Base-by-base conservation (phyloP, 2,797 vertebrate genomes). In the Morelia viridis region DNA sequence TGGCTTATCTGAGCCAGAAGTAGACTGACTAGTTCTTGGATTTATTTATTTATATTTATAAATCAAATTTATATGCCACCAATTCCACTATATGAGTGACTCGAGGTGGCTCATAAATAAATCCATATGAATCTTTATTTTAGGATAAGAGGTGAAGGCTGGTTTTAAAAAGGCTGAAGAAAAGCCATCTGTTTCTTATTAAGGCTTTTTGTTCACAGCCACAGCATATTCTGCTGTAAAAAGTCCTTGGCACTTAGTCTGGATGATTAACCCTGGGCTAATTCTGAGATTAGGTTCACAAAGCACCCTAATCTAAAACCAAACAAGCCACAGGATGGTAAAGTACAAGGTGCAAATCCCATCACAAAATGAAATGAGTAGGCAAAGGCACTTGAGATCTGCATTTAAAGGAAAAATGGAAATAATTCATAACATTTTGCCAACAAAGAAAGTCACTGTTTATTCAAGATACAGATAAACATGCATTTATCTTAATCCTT, bases 401-500 rank as follows among this genome's bases (percentile, higher is more conserved):
- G 24, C 35, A 1, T 64, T 53, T 53, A 12, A 46, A 28, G 24
- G 6, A 28, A 68, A 58, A 50, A 76, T 58, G 22, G 53, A 28
- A 58, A 85, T 46, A 88, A 53, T 65, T 80, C 22, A 53, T 61
- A 91, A 26, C 15, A 58, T 89, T 89, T 65, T n/a, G n/a, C n/a
- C 6, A 85, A 86, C 10, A 31, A 93, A 95, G 95, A 90, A 92
- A 71, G 95, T 93, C 92, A 88, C 24, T 41, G 92, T 88, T 93
- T 57, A 28, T 94, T 84, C 84, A 95, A 64, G 28, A 17, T 76
- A n/a, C 15, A 80, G n/a, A 62, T 53, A 50, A 50, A 31, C 12
- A 53, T 24, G 11, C 12, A 90, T 1, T n/a, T 57, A 58, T 35
- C 85, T 1, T 1, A 93, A 93, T 90, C 12, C n/a, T 94, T 92